Evolutionary conservation across 2,888 invertebrate genomes (phyloP), one percentile per base, ranked within the genome.

Genomic region (Pteria penguin): DNA sequence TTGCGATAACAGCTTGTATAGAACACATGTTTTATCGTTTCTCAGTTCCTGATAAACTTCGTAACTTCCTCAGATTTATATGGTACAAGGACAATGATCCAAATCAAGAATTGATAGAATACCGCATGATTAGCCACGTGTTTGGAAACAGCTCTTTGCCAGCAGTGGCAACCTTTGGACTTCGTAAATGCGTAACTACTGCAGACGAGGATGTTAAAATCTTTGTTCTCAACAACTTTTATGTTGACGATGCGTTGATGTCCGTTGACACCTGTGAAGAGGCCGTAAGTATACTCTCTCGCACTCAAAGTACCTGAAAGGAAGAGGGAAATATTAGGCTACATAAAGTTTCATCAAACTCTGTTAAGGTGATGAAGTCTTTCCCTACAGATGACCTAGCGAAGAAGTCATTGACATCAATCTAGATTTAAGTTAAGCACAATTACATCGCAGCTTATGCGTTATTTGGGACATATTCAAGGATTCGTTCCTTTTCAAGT

Each of bases 1-100:
- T 62, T 62, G 62, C 62, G 2, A 32, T 62, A 32, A 62, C 62
- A 8, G 62, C 62, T 32, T 29, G 32, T 32, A 62, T 62, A 62
- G 62, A 62, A 62, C 62, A 62, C 29, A 62, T 62, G 62, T 62
- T 62, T 32, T 62, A 62, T 62, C 62, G 62, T 26, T 62, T 62
- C 32, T 62, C 62, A n/a, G 32, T 62, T 62, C 62, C 62, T 2
- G 62, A 62, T 8, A 32, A 62, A 62, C 62, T 31, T 32, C 11
- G 62, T 2, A 22, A 62, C 45, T 36, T 11, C 14, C 45, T 36
- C 8, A 36, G 45, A 36, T 36, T 36, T 14, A 36, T 32, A 31
- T 32, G 62, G 62, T 62, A 62, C 22, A 62, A 62, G 8, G 62
- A 62, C 62, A 62, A 32, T 32, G 32, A 62, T 22, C 32, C 62